Percentiles rank a stretch among this genome's conserved stretches.
Conservation (phyloP, 2,113 vertebrate species). For the Isichthys henryi region DNA sequence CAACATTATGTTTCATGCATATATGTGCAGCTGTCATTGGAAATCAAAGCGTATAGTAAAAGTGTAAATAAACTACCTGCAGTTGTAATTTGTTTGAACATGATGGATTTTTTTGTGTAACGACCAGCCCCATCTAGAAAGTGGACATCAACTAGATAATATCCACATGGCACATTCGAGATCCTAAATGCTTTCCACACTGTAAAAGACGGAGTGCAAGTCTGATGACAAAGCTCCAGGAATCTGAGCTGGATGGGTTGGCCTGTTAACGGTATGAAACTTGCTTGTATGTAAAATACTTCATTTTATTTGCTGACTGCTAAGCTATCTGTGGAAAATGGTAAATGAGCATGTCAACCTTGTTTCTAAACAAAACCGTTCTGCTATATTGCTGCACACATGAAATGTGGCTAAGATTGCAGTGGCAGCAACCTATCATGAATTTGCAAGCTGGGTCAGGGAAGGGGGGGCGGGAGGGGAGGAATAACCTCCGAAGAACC, state of each 20-base stretch:
- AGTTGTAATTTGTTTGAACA: background rate
- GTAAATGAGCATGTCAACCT: background rate
- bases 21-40: background rate
- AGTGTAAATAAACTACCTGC: background rate
- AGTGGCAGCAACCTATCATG: background rate
- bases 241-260: background rate
- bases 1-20: background rate
- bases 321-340: background rate
- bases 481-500: background rate
- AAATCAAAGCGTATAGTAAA: background rate
- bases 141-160: background rate
- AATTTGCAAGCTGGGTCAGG: background rate
- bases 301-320: background rate
- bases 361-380: background rate
- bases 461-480: background rate
- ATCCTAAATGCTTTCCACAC: background rate
- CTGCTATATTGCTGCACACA: background rate
- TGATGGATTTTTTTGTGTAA: background rate
- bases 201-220: background rate
- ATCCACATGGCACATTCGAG: background rate
- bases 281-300: background rate
- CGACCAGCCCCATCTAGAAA: background rate
- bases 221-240: background rate
- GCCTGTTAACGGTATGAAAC: background rate
- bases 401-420: background rate